A percentile compares a stretch with the other conserved stretches of the same genome.
phyloP scores from a whole-genome alignment of 1,140 invertebrate genomes.

The Pachyrhynchus sulphureomaculatus region DNA sequence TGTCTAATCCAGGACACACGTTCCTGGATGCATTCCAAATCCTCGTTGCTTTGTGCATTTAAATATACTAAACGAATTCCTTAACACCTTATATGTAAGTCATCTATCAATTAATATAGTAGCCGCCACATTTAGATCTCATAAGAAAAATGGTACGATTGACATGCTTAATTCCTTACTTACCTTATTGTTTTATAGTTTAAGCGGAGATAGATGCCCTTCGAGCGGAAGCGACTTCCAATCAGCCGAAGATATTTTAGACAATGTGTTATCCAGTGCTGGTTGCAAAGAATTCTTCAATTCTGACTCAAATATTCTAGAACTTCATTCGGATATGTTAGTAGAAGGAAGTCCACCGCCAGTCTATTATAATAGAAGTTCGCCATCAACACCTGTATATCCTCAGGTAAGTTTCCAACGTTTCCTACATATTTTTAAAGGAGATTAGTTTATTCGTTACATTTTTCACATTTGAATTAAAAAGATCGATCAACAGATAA shows the following conservation, averaged over 20 bases:
- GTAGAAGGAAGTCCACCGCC: slow-evolving; percentile 29
- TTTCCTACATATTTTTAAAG: not conserved
- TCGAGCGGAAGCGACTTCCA: slow-evolving; percentile 48
- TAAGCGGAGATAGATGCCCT: slow-evolving; percentile 6
- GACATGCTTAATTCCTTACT: too few relatives aligned
- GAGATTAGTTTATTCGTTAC: not conserved
- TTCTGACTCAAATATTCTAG: slow-evolving; percentile 41
- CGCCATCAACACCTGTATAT: slow-evolving; percentile 23
- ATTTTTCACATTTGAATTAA: too few relatives aligned
- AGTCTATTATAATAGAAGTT: slow-evolving; percentile 24
- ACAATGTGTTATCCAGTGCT: slow-evolving; percentile 47
- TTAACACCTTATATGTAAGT: too few relatives aligned
- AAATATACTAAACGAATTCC: too few relatives aligned
- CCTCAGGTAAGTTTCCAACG: slow-evolving; percentile 26
- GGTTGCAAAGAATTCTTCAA: slow-evolving; percentile 50
- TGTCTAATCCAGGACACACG: too few relatives aligned
- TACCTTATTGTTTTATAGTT: too few relatives aligned
- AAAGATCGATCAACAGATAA: too few relatives aligned
- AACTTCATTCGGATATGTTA: slow-evolving; percentile 46
- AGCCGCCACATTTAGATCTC: too few relatives aligned
- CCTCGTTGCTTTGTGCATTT: too few relatives aligned
- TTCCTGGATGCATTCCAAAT: too few relatives aligned
- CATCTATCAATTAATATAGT: too few relatives aligned
- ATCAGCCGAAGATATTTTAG: slow-evolving; percentile 53
- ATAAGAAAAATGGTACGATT: too few relatives aligned